A percentile compares a stretch with the other conserved stretches of the same genome.
Conservation (phyloP, 2,113 vertebrate genomes). For the Natator depressus region DNA sequence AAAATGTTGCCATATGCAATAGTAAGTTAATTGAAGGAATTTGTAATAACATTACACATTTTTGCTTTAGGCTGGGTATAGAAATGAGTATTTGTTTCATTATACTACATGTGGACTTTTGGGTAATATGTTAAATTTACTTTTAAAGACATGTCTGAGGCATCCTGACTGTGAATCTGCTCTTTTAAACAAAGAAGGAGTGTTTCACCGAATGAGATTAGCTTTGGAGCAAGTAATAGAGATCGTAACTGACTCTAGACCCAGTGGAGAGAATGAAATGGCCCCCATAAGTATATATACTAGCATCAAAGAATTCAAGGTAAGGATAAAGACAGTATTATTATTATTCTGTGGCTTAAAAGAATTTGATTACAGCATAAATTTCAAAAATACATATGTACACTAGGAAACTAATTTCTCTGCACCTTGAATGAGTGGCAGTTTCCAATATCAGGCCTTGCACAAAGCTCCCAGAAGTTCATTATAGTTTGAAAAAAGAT, state of each 20-base stretch:
- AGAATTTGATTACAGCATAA: not conserved
- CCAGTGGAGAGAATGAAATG: conserved; percentile 84
- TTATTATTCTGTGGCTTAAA: not conserved
- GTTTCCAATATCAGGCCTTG: not conserved
- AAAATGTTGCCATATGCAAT: not conserved
- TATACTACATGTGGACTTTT: not conserved
- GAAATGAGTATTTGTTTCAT: not conserved
- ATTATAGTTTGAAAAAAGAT: not conserved
- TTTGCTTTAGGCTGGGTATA: not conserved
- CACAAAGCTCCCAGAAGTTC: not conserved
- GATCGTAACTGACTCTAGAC: conserved; percentile 92
- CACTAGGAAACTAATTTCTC: not conserved
- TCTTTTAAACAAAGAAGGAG: conserved; percentile 94
- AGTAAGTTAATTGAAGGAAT: not conserved
- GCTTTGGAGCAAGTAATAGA: conserved; percentile 97
- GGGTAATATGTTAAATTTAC: not conserved
- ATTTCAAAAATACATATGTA: not conserved
- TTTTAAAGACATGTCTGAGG: conserved; percentile 94
- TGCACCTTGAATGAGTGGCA: not conserved
- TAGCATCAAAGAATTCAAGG: conserved; percentile 95
- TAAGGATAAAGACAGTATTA: conserved; percentile 62
- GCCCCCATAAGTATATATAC: conserved; percentile 89
- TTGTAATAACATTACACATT: not conserved
- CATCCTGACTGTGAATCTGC: conserved; percentile 99
- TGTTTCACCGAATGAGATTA: conserved; percentile 95